These are phyloP conservation scores for Nemoura dubitans DNA, from an alignment of 2,888 invertebrate genomes.

Conservation along the genomic window DNA sequence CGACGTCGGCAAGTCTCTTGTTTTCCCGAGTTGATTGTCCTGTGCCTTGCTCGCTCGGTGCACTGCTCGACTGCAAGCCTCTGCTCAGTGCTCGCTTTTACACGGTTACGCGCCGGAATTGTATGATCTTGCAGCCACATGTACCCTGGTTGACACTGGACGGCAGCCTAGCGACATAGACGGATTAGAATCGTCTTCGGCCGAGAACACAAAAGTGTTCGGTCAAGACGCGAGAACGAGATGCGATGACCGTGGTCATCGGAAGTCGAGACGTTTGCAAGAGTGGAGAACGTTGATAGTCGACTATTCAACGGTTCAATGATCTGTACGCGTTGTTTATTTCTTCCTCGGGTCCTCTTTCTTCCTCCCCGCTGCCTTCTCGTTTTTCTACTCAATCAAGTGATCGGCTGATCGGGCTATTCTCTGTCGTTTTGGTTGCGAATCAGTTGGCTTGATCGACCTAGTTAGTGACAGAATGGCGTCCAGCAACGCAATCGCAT, in stretches of 20 bases:
- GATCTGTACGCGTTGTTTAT: neutral
- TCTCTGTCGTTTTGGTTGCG: neutral
- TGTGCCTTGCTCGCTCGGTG: neutral
- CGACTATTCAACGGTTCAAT: neutral
- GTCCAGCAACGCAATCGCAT: neutral
- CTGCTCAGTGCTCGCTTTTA: too few relatives aligned
- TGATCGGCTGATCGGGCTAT: neutral
- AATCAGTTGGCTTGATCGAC: neutral
- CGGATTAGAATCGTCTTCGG: neutral
- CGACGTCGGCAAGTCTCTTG: neutral
- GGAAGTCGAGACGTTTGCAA: neutral
- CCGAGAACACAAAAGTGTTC: neutral
- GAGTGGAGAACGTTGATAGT: neutral
- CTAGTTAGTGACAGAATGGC: neutral
- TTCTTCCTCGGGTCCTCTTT: neutral
- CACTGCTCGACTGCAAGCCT: neutral
- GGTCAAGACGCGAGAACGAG: neutral
- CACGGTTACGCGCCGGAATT: too few relatives aligned
- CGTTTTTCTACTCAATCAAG: neutral
- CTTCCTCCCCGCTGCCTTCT: neutral
- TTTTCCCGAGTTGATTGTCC: slow-evolving; percentile 7
- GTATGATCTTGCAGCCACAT: too few relatives aligned
- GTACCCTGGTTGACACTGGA: neutral
- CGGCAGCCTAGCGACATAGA: neutral
- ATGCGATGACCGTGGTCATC: neutral